Evolutionary conservation across 2,888 invertebrate genomes (phyloP), one percentile per base, ranked within the genome.

Genomic region (Xestia xanthographa): DNA sequence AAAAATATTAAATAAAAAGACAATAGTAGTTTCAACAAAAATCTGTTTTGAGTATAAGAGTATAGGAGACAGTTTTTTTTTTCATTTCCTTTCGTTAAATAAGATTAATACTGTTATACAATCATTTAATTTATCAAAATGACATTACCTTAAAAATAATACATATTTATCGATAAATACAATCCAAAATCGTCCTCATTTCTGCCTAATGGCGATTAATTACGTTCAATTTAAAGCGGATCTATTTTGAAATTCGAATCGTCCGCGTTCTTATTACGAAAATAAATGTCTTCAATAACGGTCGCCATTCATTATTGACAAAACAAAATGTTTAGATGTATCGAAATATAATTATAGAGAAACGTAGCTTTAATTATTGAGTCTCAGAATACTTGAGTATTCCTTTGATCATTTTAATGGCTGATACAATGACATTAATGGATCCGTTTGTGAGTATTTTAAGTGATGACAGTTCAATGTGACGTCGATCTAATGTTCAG

Each of bases 361-460:
- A 70, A 66, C 26, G 26, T 45, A 73, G 56, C 34, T 48, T 79
- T 87, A 88, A 88, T 83, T 78, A 77, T 63, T 48, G 72, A 63
- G n/a, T 73, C 68, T 73, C 22, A 66, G 80, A 78, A 85, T 83
- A 69, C 45, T 87, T 80, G 29, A 87, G 66, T 83, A 71, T 66
- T 73, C 41, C 87, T 87, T 87, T 88, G 88, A 87, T 88, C 83
- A 69, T 74, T 84, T 84, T 82, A 88, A 87, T 87, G 56, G 65
- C 29, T 50, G 67, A 78, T 77, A 81, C 63, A 81, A 62, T 69
- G 85, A 77, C 66, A 74, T 74, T 83, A 78, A 85, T 77, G 71
- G 75, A 66, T 58, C 50, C 65, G 71, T 86, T 87, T 81, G 75
- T 26, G 66, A 58, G 70, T 63, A 58, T 60, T 69, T 71, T 14